Evolutionary conservation across 2,888 invertebrate species (phyloP), one percentile per base, ranked within the genome.

Genomic region (Pelosia muscerda): DNA sequence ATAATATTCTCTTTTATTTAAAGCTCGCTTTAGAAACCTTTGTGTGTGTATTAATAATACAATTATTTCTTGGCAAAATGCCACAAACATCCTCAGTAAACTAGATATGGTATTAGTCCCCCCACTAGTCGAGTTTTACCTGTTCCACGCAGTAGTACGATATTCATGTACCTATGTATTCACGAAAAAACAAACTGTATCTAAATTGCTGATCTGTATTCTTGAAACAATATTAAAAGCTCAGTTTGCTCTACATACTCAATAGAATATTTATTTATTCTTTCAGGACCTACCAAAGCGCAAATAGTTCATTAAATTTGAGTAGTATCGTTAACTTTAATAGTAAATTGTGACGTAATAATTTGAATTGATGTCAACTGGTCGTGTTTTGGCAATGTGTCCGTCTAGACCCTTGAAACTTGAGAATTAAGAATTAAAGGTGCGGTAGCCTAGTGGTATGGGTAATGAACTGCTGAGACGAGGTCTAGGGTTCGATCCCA

Each of bases 371-470:
- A 62, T 49, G 66, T 70, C 68, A 64, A 76, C 66, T 63, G 65
- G 66, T 26, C 56, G 63, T 65, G 69, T 72, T 78, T 72, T 65
- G 76, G 76, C 72, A 75, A 42, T 65, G 69, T 54, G 55, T 53
- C 53, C 62, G 54, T 19, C 53, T 49, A 28, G 28, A 65, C 31
- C 53, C 15, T 58, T 15, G 3, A 59, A 55, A 15, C 59, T 49
- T 49, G n/a, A 49, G 49, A n/a, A n/a, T 19, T 49, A n/a, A n/a
- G n/a, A n/a, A n/a, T n/a, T n/a, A n/a, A n/a, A n/a, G n/a, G n/a
- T n/a, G n/a, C n/a, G n/a, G n/a, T n/a, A n/a, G n/a, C n/a, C n/a
- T n/a, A n/a, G n/a, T n/a, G n/a, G n/a, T n/a, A n/a, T n/a, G n/a
- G n/a, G n/a, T n/a, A n/a, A n/a, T n/a, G n/a, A n/a, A n/a, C n/a